Percentiles rank a stretch among this genome's conserved stretches.
phyloP scores from a whole-genome alignment of 2,888 invertebrate genomes.

The Anorthoa munda region DNA sequence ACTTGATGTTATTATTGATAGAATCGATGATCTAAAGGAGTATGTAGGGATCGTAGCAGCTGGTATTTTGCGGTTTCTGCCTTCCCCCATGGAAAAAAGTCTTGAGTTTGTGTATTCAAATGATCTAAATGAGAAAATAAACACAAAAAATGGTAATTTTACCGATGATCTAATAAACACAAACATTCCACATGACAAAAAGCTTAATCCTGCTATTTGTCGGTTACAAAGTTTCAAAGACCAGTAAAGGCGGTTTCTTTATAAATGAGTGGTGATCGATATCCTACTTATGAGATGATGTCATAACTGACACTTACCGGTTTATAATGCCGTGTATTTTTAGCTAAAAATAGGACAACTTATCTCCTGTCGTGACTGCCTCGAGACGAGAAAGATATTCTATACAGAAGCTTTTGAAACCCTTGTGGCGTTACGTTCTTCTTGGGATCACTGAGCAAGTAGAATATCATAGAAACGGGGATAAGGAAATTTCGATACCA shows the following conservation, averaged over 20 bases:
- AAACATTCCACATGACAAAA: background rate
- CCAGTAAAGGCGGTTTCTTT: conserved; percentile 52
- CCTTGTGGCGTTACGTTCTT: too few relatives aligned
- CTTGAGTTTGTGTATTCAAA: too few relatives aligned
- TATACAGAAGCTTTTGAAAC: background rate
- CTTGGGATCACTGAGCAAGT: background rate
- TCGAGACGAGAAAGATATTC: background rate
- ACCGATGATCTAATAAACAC: conserved; percentile 14
- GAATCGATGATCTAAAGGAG: background rate
- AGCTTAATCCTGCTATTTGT: background rate
- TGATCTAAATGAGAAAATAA: background rate
- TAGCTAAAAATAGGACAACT: conserved; percentile 16
- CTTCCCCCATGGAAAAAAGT: too few relatives aligned
- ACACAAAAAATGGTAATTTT: background rate
- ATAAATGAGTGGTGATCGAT: conserved; percentile 52
- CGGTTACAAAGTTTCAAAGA: conserved; percentile 42
- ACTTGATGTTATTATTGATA: background rate
- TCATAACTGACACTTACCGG: conserved; percentile 43
- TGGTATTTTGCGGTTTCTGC: too few relatives aligned
- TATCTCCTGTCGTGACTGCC: background rate
- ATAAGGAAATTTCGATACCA: background rate
- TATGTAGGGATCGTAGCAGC: too few relatives aligned
- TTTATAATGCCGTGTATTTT: conserved; percentile 6
- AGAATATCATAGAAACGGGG: background rate
- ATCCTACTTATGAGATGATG: conserved; percentile 41